These are phyloP conservation scores for Petrolisthes manimaculis DNA, from an alignment of 2,888 invertebrate species.

Conservation along the genomic window DNA sequence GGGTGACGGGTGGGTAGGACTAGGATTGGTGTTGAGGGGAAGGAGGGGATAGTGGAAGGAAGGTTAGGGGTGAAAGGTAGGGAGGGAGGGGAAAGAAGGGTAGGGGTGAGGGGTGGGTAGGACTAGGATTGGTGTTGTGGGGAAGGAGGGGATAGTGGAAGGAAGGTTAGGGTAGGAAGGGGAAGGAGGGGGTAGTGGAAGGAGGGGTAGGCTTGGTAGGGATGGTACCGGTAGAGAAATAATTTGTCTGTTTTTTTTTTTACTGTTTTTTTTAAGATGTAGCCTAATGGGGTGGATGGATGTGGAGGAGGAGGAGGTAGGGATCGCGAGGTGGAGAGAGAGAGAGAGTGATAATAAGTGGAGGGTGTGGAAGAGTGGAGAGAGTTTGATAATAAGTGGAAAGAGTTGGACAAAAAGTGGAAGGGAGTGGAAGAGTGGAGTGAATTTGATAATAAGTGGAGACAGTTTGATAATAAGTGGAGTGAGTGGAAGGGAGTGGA, in stretches of 20 bases:
- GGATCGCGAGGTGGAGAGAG: not conserved
- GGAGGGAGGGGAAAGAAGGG: not conserved
- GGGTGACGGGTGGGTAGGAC: not conserved
- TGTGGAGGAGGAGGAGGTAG: not conserved
- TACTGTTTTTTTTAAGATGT: not conserved
- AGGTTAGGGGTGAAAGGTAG: not conserved
- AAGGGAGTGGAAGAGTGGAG: no score
- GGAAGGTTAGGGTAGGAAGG: not conserved
- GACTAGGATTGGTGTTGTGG: not conserved
- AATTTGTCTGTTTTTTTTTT: not conserved
- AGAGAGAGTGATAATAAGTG: constrained; percentile 5
- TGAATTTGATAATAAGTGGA: no score
- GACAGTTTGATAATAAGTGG: not conserved
- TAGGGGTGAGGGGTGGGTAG: not conserved
- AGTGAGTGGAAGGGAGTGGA: not conserved
- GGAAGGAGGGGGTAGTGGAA: not conserved
- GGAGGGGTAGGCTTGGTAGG: not conserved
- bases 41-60: not conserved
- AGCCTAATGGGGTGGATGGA: not conserved
- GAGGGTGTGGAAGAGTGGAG: not conserved
- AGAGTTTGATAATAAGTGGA: not conserved
- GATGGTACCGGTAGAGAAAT: not conserved
- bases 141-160: not conserved
- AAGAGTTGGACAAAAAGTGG: not conserved
- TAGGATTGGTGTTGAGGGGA: not conserved